phyloP scores from a whole-genome alignment of 2,888 invertebrate genomes.

The Spialia ferax region DNA sequence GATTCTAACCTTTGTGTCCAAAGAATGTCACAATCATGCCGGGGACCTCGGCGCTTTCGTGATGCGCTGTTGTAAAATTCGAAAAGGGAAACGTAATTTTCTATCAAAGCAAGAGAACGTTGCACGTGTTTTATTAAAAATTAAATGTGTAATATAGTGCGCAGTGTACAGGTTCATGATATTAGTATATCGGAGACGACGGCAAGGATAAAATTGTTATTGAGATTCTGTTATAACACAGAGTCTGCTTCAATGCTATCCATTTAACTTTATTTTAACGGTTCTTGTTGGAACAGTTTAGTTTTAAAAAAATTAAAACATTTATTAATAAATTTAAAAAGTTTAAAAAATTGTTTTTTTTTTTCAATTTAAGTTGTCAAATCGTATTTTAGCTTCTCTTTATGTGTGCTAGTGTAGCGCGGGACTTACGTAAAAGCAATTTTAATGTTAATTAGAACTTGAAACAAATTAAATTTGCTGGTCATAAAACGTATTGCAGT shows the following conservation, averaged over 20 bases:
- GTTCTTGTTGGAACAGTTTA: too few species aligned
- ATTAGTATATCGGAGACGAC: too few species aligned
- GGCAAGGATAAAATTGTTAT: neutral
- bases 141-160: too few species aligned
- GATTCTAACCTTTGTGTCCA: neutral
- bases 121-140: neutral
- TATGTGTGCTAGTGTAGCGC: neutral
- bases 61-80: neutral
- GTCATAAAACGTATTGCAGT: neutral
- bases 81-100: neutral
- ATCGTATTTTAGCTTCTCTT: neutral
- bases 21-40: neutral
- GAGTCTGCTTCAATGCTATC: too few species aligned
- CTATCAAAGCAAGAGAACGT: neutral
- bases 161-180: too few species aligned
- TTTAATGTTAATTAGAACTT: neutral
- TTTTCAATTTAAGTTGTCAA: neutral
- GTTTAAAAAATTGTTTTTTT: too few species aligned
- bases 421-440: neutral
- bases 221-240: too few species aligned
- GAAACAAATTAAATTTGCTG: neutral
- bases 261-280: too few species aligned
- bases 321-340: too few species aligned
- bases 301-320: too few species aligned
- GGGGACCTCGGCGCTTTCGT: neutral